A percentile compares a stretch with the other conserved stretches of the same genome.
phyloP scores from a whole-genome alignment of 1,140 invertebrate species.

The Drosophila simulans region DNA sequence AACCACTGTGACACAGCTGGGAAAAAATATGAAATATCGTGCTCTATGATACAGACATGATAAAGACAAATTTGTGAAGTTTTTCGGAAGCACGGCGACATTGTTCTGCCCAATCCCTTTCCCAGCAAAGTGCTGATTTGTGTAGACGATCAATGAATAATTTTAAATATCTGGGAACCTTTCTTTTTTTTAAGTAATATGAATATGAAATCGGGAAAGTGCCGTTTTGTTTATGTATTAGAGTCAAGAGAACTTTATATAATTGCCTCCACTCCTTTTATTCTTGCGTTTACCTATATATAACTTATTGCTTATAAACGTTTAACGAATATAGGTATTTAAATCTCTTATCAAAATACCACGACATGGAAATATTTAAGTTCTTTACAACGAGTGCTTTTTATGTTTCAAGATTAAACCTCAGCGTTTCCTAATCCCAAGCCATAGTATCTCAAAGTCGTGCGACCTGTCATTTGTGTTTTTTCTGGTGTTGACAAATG shows the following conservation, averaged over 20 bases:
- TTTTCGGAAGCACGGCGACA: conserved; percentile 54
- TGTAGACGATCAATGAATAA: conserved; percentile 1
- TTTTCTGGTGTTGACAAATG: conserved; percentile 49
- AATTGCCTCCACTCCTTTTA: too few relatives aligned
- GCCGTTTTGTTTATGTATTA: too few relatives aligned
- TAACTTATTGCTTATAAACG: too few relatives aligned
- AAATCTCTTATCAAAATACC: too few relatives aligned
- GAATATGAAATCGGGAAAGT: too few relatives aligned
- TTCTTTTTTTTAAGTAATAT: too few relatives aligned
- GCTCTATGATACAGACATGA: conserved; percentile 39
- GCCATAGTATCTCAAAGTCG: conserved; percentile 26
- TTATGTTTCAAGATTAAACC: not conserved
- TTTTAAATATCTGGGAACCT: not conserved
- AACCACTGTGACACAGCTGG: conserved; percentile 51
- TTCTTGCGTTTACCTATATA: too few relatives aligned
- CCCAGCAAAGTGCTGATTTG: conserved; percentile 18
- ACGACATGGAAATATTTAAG: too few relatives aligned
- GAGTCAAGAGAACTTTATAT: too few relatives aligned
- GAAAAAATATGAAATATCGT: conserved; percentile 52
- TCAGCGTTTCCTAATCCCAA: not conserved
- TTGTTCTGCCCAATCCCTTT: conserved; percentile 50
- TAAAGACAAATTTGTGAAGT: conserved; percentile 66
- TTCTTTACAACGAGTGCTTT: not conserved
- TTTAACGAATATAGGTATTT: too few relatives aligned
- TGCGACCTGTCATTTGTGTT: conserved; percentile 22